phyloP scores from a whole-genome alignment of 2,797 vertebrate species.

The Perdix hodgsoniae region DNA sequence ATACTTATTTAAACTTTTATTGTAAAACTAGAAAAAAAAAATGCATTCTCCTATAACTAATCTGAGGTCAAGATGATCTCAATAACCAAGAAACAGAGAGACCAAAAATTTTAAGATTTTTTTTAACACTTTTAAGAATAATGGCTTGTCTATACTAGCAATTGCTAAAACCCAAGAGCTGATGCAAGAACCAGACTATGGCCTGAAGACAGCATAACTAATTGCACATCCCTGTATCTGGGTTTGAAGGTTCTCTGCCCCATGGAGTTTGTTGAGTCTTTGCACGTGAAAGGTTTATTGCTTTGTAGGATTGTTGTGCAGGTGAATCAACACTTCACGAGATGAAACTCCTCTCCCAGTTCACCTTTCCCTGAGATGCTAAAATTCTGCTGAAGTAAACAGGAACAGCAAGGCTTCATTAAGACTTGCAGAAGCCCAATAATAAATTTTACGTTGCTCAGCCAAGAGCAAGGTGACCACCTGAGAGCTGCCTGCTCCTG shows the following conservation, averaged over 20 bases:
- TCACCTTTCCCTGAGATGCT: background rate
- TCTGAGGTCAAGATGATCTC: background rate
- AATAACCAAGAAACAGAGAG: background rate
- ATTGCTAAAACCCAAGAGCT: background rate
- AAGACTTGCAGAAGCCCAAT: background rate
- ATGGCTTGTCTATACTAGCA: accelerated
- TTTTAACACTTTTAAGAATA: background rate
- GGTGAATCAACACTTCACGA: accelerated
- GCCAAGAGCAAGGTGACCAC: background rate
- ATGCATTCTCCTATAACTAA: background rate
- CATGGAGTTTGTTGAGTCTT: background rate
- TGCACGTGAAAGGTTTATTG: accelerated
- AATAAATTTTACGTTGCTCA: background rate
- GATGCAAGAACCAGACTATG: background rate
- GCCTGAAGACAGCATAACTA: background rate
- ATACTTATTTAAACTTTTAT: background rate
- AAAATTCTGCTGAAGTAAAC: background rate
- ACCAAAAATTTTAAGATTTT: background rate
- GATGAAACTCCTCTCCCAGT: background rate
- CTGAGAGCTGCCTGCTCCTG: accelerated
- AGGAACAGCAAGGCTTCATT: background rate
- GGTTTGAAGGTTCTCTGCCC: background rate
- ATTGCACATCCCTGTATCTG: background rate
- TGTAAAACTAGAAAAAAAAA: background rate
- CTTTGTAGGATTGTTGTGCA: accelerated